Evolutionary conservation across 2,797 vertebrate genomes (phyloP).

Genomic region (Clarias platycephalus): DNA sequence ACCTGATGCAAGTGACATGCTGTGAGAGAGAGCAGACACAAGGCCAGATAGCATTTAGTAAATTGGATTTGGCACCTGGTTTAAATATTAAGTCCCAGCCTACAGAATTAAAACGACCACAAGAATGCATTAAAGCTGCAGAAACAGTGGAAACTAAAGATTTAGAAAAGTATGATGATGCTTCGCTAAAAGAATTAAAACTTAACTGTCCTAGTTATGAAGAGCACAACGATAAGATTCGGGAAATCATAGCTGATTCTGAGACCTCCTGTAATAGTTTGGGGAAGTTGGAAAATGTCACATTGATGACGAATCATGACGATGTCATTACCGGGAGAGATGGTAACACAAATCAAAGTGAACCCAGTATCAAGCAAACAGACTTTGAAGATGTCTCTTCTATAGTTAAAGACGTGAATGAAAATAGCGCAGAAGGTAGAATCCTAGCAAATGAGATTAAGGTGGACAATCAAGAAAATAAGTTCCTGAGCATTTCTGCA

Average conservation of each 20-base stretch:
- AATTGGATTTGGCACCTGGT: constrained; percentile 65
- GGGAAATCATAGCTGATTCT: constrained; percentile 10
- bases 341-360: constrained; percentile 9
- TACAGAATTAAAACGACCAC: constrained; percentile 46
- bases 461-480: constrained; percentile 45
- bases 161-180: constrained; percentile 58
- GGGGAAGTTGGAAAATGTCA: constrained; percentile 39
- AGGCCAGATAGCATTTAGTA: constrained; percentile 51
- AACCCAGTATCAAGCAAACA: constrained; percentile 18
- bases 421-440: constrained; percentile 20
- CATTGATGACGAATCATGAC: constrained; percentile 48
- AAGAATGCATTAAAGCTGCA: constrained; percentile 43
- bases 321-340: constrained; percentile 23
- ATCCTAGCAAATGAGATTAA: constrained; percentile 35
- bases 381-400: constrained; percentile 2
- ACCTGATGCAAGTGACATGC: constrained; percentile 19
- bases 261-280: constrained; percentile 32
- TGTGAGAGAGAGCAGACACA: constrained; percentile 23
- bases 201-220: constrained; percentile 26
- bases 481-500: constrained; percentile 51
- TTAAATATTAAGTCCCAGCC: constrained; percentile 49
- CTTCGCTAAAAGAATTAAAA: constrained; percentile 37
- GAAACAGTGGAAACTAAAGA: constrained; percentile 37
- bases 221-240: constrained; percentile 12
- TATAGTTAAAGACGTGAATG: constrained; percentile 14